Conservation (phyloP, 2,888 invertebrate genomes). For the Eristalinus aeneus region DNA sequence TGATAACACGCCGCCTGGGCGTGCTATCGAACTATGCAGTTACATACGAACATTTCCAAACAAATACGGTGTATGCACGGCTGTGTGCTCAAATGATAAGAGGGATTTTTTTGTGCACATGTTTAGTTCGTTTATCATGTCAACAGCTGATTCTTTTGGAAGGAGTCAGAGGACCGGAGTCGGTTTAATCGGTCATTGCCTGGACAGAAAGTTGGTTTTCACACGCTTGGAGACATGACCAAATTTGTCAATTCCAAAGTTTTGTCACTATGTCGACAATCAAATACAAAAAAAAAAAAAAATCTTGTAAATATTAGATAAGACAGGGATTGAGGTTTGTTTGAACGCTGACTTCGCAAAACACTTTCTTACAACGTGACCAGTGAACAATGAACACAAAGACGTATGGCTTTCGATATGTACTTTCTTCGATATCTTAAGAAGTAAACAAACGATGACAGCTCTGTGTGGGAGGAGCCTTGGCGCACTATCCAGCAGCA, state of each 20-base stretch:
- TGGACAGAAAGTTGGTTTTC: background rate
- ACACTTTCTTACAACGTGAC: background rate
- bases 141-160: conserved; percentile 33
- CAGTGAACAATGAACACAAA: background rate
- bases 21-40: conserved; percentile 18
- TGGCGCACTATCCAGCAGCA: too few species aligned
- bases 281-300: too few species aligned
- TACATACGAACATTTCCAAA: background rate
- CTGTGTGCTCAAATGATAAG: conserved; percentile 17
- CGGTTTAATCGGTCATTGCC: background rate
- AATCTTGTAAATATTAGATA: too few species aligned
- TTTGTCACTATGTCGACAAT: too few species aligned
- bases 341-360: background rate
- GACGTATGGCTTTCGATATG: too few species aligned
- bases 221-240: background rate
- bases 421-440: too few species aligned
- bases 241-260: too few species aligned
- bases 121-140: background rate
- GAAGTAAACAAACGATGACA: too few species aligned
- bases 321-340: too few species aligned
- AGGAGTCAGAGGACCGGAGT: too few species aligned
- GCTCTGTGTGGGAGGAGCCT: too few species aligned
- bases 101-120: conserved; percentile 2
- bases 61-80: background rate
- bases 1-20: conserved; percentile 40